Evolutionary conservation across 2,113 vertebrate genomes (phyloP).

Genomic region (Oxyura jamaicensis): DNA sequence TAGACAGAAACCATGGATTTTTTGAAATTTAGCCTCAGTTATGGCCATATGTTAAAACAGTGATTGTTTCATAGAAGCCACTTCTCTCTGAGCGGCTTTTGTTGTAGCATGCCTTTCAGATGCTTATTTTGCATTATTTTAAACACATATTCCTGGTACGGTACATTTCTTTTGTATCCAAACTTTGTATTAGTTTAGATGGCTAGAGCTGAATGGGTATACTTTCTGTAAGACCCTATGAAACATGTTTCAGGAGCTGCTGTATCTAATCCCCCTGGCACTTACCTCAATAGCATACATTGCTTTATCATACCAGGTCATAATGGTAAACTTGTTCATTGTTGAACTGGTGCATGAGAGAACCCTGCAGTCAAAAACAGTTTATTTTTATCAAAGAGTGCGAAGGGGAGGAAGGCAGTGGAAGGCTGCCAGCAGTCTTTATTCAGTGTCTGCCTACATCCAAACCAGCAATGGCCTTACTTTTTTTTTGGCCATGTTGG

Average conservation of each 20-base stretch:
- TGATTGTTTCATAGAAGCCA: slow-evolving; percentile 7
- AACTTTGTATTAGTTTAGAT: neutral
- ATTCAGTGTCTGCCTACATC: neutral
- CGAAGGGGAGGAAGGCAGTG: neutral
- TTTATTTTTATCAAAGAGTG: neutral
- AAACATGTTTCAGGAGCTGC: neutral
- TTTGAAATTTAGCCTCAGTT: neutral
- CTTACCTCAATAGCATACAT: fast-evolving
- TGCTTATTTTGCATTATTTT: neutral
- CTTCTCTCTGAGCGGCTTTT: neutral
- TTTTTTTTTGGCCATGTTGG: neutral
- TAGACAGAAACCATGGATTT: slow-evolving; percentile 9
- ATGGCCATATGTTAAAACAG: neutral
- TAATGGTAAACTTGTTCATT: neutral
- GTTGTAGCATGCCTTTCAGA: neutral
- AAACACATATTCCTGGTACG: fast-evolving
- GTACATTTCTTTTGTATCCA: neutral
- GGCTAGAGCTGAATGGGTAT: neutral
- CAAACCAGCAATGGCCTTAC: neutral
- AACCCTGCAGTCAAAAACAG: neutral
- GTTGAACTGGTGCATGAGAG: neutral
- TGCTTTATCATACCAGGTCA: neutral
- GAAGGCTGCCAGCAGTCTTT: neutral
- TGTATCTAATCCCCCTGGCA: neutral
- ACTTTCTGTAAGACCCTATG: neutral